Base-by-base conservation (phyloP, 2,888 invertebrate genomes). In the Hypolimnas misippus region DNA sequence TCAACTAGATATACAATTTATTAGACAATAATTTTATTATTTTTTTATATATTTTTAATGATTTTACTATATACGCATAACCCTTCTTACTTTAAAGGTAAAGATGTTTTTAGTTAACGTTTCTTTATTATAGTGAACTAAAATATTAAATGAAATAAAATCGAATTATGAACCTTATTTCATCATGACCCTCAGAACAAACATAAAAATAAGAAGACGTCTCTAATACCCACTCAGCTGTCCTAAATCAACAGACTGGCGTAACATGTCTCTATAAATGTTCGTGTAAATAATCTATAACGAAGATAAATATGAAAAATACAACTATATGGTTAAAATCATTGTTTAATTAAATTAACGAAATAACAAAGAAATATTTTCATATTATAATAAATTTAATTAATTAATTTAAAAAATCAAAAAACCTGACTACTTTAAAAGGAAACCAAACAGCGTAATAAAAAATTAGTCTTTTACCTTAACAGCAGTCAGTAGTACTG, bases 181-280 rank as follows among this genome's bases (percentile, higher is more conserved):
- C 29, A 29, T 53, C 21, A 42, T 29, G 42, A 12, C 40, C 50
- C 49, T 40, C 14, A 57, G 50, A 19, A 16, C 42, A 52, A 40
- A 57, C 51, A n/a, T 17, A 63, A 57, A 56, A 65, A 66, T 38
- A 44, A 51, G 50, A 60, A 63, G 51, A 40, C 49, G 38, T n/a
- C 42, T 56, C 60, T 57, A 42, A 58, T 55, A 38, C 51, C 17
- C 63, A 49, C 38, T 25, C 31, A 31, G 46, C 73, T 74, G 77
- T 81, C 87, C 87, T 87, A 86, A 86, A 81, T 77, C 76, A 87
- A 87, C 83, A 84, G 65, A 72, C 66, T 70, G 67, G 75, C 76
- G 76, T 76, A 53, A 54, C 40, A 51, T 56, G 44, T 38, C 59
- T 50, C 53, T 25, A 42, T 59, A 63, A 63, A 53, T 50, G 55